Percentiles rank a stretch among this genome's conserved stretches.
Evolutionary conservation across 2,113 vertebrate species (phyloP).

Genomic region (Accipiter cooperii): DNA sequence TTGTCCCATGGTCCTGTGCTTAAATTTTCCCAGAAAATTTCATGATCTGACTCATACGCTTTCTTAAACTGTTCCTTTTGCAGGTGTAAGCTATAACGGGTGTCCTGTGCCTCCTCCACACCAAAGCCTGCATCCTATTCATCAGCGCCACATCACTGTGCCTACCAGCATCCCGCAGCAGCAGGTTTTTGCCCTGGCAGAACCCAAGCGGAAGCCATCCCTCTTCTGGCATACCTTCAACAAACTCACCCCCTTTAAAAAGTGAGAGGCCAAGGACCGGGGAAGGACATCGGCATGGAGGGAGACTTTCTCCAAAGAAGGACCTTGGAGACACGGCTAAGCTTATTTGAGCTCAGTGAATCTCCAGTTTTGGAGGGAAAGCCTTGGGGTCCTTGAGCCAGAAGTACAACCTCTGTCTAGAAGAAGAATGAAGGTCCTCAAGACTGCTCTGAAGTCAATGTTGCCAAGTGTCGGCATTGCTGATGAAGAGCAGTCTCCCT

Average conservation of each 20-base stretch:
- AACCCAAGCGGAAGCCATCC: slow-evolving; percentile 89
- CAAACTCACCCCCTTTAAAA: slow-evolving; percentile 87
- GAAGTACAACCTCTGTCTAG: not conserved
- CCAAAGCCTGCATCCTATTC: slow-evolving; percentile 86
- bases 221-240: slow-evolving; percentile 89
- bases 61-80: not conserved
- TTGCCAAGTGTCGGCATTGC: not conserved
- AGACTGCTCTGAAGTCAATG: not conserved
- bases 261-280: slow-evolving; percentile 63
- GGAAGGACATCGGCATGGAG: not conserved
- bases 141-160: slow-evolving; percentile 93
- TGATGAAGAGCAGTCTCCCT: not conserved
- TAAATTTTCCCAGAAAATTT: not conserved
- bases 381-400: not conserved
- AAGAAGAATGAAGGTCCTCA: not conserved
- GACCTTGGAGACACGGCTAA: not conserved
- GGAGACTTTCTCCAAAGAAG: not conserved
- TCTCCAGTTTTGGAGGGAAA: not conserved
- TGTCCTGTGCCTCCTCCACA: slow-evolving; percentile 78
- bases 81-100: slow-evolving; percentile 80
- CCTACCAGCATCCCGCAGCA: slow-evolving; percentile 94
- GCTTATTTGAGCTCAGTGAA: not conserved
- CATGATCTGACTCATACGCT: not conserved
- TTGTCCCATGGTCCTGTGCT: not conserved
- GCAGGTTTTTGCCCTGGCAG: slow-evolving; percentile 92